Percentiles rank a stretch among this genome's conserved stretches.
These are phyloP conservation scores for Hydractinia echinata DNA, from an alignment of 30 jellyfish, hydroid and myxozoan genomes.

Conservation along the genomic window DNA sequence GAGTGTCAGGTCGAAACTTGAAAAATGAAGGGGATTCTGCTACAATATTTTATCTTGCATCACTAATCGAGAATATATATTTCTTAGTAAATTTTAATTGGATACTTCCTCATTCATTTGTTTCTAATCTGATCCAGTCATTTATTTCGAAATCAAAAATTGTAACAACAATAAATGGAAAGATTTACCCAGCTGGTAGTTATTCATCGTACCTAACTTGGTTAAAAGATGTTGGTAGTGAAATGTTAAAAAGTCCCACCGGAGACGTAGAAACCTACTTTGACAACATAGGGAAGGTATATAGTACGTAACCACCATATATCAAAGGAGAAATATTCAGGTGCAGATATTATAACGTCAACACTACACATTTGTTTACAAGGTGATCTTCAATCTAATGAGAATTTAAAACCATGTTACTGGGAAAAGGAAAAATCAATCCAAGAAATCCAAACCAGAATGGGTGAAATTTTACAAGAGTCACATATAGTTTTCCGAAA, in stretches of 20 bases:
- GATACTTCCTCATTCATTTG: not conserved
- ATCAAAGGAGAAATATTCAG: not conserved
- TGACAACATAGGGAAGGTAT: slow-evolving; percentile 7
- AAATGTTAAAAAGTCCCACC: not conserved
- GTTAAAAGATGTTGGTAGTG: not conserved
- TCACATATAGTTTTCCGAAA: not conserved
- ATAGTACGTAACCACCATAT: not conserved
- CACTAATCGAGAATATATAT: not conserved
- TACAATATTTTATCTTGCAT: not conserved
- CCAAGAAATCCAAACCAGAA: not conserved
- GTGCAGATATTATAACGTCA: slow-evolving; percentile 5
- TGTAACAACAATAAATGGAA: slow-evolving; percentile 4
- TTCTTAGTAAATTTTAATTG: not conserved
- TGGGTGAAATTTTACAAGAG: not conserved
- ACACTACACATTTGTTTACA: not conserved
- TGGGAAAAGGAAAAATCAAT: not conserved
- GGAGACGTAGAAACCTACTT: slow-evolving; percentile 13
- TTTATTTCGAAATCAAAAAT: not conserved
- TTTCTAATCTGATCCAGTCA: slow-evolving; percentile 5
- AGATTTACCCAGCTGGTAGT: slow-evolving; percentile 1
- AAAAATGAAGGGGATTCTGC: not conserved
- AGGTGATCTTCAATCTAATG: not conserved
- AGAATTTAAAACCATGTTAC: not conserved
- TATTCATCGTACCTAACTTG: not conserved
- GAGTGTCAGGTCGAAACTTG: not conserved